phyloP scores from a whole-genome alignment of 2,888 invertebrate species.

The Heliconius charithonia region DNA sequence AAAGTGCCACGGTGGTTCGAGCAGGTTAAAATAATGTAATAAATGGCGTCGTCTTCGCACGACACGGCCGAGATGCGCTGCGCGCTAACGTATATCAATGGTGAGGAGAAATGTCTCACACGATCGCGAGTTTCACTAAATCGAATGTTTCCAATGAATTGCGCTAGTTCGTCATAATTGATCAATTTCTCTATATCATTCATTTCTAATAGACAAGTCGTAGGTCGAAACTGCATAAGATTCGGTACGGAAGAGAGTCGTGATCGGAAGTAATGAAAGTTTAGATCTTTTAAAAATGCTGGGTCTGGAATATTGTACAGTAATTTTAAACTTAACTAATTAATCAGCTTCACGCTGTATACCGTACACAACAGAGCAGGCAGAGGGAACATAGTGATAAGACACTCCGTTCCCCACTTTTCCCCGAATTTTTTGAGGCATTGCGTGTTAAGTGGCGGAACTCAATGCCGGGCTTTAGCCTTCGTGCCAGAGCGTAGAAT shows the following conservation, averaged over 20 bases:
- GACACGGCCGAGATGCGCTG: conserved; percentile 47
- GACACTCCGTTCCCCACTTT: too few species aligned
- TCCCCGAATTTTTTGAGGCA: too few species aligned
- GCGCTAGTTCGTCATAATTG: conserved; percentile 35
- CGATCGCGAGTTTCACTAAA: conserved; percentile 60
- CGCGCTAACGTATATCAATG: conserved; percentile 55
- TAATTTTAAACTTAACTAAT: too few species aligned
- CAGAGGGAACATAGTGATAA: too few species aligned
- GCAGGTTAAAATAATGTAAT: conserved; percentile 63
- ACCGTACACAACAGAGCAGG: too few species aligned
- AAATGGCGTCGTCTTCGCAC: conserved; percentile 58
- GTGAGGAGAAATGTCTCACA: conserved; percentile 57
- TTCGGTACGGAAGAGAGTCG: neutral
- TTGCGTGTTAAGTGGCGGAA: too few species aligned
- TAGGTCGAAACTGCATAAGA: neutral
- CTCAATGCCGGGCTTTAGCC: too few species aligned
- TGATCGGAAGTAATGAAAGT: neutral
- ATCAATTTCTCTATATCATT: conserved; percentile 25
- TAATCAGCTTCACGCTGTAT: too few species aligned
- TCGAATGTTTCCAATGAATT: conserved; percentile 55
- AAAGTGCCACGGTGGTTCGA: conserved; percentile 53
- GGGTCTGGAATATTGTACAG: neutral
- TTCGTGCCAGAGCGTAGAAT: too few species aligned
- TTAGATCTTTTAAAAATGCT: too few species aligned
- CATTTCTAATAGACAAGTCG: neutral